Evolutionary conservation across 2,113 vertebrate genomes (phyloP), one percentile per base, ranked within the genome.

Genomic region (Semnornis frantzii): DNA sequence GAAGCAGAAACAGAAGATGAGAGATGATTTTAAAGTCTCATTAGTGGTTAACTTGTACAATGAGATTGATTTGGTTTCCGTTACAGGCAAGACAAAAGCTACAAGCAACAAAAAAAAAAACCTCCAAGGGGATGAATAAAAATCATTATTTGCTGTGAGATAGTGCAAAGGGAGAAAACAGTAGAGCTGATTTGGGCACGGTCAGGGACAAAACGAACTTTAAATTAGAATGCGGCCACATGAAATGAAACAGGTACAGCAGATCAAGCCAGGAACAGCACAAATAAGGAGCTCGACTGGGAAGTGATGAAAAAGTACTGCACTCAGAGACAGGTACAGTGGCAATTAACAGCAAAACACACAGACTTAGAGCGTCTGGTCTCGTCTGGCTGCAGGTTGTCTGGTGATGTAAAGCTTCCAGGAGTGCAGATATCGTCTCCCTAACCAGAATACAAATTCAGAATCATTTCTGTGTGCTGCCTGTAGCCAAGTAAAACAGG

Each of bases 31-130:
- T 42, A 33, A 58, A 74, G 69, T 44, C 79, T 85, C 81, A 80
- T 69, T 78, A 78, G 75, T 31, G 34, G 57, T 78, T 85, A 90
- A 90, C 68, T 81, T 58, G 37, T 57, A 62, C 70, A 42, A 66
- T n/a, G 31, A 82, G 69, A 90, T 28, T 86, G 79, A 91, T 18
- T 71, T 0, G 78, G 52, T n/a, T 85, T 83, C 62, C 52, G 37
- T 75, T 78, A 65, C 58, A 91, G 39, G 69, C 66, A 87, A 74
- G 62, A 85, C 64, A 83, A 90, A 92, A 89, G 76, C 85, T 66
- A 64, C 50, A 92, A 84, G 86, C 27, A n/a, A 75, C 95, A 69
- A 89, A 95, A 95, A 95, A 21, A 66, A 89, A 95, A 94, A 95
- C 44, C 44, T 65, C 33, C 46, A 64, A 77, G 89, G 46, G 63